phyloP scores from a whole-genome alignment of 2,113 vertebrate species.

The Todiramphus saurophagus region DNA sequence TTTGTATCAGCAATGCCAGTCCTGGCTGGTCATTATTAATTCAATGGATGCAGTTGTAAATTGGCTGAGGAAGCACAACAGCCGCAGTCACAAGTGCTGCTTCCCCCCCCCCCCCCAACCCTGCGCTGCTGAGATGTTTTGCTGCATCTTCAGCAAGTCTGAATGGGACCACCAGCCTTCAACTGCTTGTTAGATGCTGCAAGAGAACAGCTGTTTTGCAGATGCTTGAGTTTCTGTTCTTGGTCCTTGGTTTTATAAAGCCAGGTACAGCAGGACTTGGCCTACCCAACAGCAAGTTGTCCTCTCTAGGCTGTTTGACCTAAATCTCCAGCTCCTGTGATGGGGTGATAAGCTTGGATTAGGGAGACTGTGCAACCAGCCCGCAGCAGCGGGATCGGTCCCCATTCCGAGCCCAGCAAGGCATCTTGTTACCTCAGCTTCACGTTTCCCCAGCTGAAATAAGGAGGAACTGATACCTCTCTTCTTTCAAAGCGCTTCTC shows the following conservation, averaged over 20 bases:
- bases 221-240: not conserved
- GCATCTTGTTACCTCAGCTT: not conserved
- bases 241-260: not conserved
- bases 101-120: not conserved
- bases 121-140: not conserved
- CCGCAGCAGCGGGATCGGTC: not conserved
- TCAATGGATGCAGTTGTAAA: slow-evolving; percentile 28
- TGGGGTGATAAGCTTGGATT: not conserved
- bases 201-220: not conserved
- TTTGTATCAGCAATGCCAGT: not conserved
- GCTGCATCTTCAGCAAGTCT: not conserved
- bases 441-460: not conserved
- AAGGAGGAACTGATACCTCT: not conserved
- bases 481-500: not conserved
- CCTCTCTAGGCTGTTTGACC: not conserved
- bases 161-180: not conserved
- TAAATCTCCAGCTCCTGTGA: not conserved
- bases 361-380: not conserved
- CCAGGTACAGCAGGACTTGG: not conserved
- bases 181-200: not conserved
- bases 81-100: not conserved
- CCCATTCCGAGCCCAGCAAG: accelerated
- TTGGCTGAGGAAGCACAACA: slow-evolving; percentile 26
- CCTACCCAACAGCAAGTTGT: not conserved
- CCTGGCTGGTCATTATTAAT: slow-evolving; percentile 58